Percentiles rank a stretch among this genome's conserved stretches.
These are phyloP conservation scores for Phanerotoma sp. DNA, from an alignment of 2,888 invertebrate species.

Conservation along the genomic window DNA sequence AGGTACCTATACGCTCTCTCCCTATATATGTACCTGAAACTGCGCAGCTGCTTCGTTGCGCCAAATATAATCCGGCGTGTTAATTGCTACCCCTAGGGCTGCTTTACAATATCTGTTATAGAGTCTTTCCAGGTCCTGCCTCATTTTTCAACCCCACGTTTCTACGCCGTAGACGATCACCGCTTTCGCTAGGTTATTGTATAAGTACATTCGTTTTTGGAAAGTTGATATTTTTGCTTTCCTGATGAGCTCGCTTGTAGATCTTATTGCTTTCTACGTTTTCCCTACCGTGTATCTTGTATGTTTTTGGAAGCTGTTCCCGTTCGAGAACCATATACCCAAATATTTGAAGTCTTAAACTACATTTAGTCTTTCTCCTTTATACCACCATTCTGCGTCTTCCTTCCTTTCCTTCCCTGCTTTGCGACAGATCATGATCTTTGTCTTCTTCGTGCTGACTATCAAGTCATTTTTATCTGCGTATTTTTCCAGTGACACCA, in stretches of 20 bases:
- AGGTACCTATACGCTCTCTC: neutral
- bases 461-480: constrained; percentile 1
- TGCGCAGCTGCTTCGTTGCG: neutral
- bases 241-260: neutral
- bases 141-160: neutral
- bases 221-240: neutral
- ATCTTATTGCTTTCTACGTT: neutral
- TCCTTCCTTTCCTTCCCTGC: constrained; percentile 1
- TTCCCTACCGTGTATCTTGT: neutral
- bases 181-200: neutral
- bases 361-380: constrained; percentile 8
- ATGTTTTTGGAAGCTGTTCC: neutral
- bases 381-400: constrained; percentile 9
- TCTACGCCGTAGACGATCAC: neutral
- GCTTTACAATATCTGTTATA: neutral
- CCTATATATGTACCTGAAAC: neutral
- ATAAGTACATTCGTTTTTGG: neutral
- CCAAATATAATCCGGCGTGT: constrained; percentile 3
- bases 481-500: constrained; percentile 6
- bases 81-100: constrained; percentile 7
- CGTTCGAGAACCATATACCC: constrained; percentile 14
- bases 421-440: constrained; percentile 15
- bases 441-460: constrained; percentile 15
- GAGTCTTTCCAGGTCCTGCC: neutral
- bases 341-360: constrained; percentile 16